Conservation (phyloP, 2,888 invertebrate genomes). For the Chloromyia formosa region DNA sequence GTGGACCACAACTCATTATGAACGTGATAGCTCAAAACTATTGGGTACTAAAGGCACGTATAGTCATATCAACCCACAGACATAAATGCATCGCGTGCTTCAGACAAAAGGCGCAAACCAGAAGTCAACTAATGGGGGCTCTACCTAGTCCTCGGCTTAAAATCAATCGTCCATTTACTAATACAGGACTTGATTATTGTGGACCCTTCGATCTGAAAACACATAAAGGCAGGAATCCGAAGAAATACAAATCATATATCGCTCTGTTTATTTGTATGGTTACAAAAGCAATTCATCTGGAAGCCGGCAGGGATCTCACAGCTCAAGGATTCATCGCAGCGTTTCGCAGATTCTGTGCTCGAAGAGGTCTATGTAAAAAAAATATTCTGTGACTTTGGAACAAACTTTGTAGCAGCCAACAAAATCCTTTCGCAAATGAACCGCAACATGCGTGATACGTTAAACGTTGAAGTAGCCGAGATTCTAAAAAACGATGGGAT, state of each 20-base stretch:
- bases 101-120: background rate
- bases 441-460: background rate
- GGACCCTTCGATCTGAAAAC: too few species aligned
- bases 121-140: constrained; percentile 10
- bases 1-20: too few species aligned
- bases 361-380: background rate
- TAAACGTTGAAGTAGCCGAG: background rate
- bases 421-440: background rate
- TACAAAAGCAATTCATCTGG: background rate
- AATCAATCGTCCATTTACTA: constrained; percentile 6
- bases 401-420: background rate
- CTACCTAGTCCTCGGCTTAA: background rate
- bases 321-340: background rate
- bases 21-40: too few species aligned
- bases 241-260: too few species aligned
- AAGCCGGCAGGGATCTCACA: background rate
- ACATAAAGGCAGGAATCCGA: too few species aligned
- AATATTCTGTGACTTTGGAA: constrained; percentile 14
- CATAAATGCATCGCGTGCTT: constrained; percentile 1
- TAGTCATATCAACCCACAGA: background rate
- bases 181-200: background rate
- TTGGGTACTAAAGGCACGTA: too few species aligned
- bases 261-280: background rate
- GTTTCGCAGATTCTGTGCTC: background rate
- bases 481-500: constrained; percentile 47